Percentiles rank a stretch among this genome's conserved stretches.
Conservation (phyloP, 2,888 invertebrate genomes). For the Argynnis bischoffii region DNA sequence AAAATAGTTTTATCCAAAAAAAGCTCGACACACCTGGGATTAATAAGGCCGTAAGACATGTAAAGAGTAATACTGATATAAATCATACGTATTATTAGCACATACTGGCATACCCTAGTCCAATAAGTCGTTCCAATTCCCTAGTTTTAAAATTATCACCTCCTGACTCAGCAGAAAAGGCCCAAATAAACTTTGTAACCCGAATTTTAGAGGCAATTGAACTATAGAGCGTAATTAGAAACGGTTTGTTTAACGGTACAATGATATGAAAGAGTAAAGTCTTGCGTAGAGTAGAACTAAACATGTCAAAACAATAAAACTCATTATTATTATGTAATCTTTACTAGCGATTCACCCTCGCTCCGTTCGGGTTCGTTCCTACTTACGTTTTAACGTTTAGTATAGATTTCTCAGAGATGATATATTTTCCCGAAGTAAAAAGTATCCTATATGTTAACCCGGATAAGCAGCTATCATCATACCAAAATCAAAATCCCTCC, state of each 20-base stretch:
- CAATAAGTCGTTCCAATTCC: constrained; percentile 6
- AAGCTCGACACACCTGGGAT: too few relatives aligned
- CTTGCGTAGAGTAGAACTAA: not conserved
- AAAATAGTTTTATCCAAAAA: too few relatives aligned
- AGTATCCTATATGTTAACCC: too few relatives aligned
- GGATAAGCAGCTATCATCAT: too few relatives aligned
- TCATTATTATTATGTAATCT: too few relatives aligned
- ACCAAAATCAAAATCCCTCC: too few relatives aligned
- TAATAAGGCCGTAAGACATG: not conserved
- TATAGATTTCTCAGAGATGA: too few relatives aligned
- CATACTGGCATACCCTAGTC: not conserved
- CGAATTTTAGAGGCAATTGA: constrained; percentile 23
- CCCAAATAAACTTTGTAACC: constrained; percentile 17
- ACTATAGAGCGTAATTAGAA: constrained; percentile 31
- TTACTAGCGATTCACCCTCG: too few relatives aligned
- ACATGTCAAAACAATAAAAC: too few relatives aligned
- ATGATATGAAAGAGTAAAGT: not conserved
- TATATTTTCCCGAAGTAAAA: too few relatives aligned
- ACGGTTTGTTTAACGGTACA: constrained; percentile 31
- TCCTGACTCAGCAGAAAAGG: constrained; percentile 3
- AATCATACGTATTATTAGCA: not conserved
- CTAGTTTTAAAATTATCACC: constrained; percentile 16
- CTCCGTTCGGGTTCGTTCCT: too few relatives aligned
- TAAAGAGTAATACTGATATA: not conserved
- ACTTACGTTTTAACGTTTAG: too few relatives aligned